phyloP scores from a whole-genome alignment of 2,113 vertebrate species.

The Onychostoma macrolepis region DNA sequence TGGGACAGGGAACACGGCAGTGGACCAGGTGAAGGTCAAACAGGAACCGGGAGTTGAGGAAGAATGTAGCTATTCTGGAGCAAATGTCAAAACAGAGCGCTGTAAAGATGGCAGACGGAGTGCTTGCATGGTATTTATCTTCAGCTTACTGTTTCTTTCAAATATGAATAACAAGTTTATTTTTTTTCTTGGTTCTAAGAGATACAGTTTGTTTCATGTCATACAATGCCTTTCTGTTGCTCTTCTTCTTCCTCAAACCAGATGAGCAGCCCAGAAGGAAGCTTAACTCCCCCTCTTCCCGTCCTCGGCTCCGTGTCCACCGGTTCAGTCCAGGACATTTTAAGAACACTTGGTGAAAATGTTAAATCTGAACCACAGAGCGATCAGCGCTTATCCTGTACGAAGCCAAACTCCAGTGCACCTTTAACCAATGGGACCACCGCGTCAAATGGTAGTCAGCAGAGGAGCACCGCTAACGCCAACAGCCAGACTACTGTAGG shows the following conservation, averaged over 20 bases:
- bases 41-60: slow-evolving; percentile 93
- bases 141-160: not conserved
- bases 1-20: slow-evolving; percentile 72
- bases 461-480: slow-evolving; percentile 62
- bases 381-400: slow-evolving; percentile 57
- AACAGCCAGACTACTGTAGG: slow-evolving; percentile 53
- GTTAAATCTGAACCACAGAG: slow-evolving; percentile 87
- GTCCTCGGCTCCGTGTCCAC: slow-evolving; percentile 74
- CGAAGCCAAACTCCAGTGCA: slow-evolving; percentile 51
- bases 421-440: slow-evolving; percentile 87
- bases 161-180: too few relatives aligned
- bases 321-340: slow-evolving; percentile 83
- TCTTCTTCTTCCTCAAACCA: slow-evolving; percentile 57
- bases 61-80: slow-evolving; percentile 84
- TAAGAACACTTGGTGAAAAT: slow-evolving; percentile 82
- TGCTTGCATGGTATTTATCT: slow-evolving; percentile 89
- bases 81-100: slow-evolving; percentile 86
- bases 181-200: not conserved
- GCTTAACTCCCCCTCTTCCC: slow-evolving; percentile 83
- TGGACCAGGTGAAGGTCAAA: slow-evolving; percentile 91
- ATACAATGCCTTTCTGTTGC: not conserved
- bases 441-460: slow-evolving; percentile 67
- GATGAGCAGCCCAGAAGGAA: slow-evolving; percentile 95
- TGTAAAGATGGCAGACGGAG: slow-evolving; percentile 89
- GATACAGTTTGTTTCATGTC: not conserved